Evolutionary conservation across 2,113 vertebrate genomes (phyloP).

Genomic region (Nyctibius bracteatus): DNA sequence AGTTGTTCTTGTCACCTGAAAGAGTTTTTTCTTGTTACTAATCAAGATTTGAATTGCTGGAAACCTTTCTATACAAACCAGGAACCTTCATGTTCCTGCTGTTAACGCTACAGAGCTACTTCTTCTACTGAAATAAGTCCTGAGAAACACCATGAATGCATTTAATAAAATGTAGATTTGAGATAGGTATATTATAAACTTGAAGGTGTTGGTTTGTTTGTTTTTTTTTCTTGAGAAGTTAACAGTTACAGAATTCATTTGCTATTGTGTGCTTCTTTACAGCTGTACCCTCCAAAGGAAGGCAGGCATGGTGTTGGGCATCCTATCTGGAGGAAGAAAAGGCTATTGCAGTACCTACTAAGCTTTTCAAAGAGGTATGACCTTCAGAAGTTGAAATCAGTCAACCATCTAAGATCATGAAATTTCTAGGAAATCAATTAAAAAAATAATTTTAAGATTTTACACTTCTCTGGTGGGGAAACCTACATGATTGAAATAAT

Average conservation of each 20-base stretch:
- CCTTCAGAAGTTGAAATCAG: background rate
- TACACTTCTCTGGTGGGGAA: background rate
- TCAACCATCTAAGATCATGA: background rate
- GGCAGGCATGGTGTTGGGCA: conserved; percentile 94
- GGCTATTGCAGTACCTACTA: conserved; percentile 85
- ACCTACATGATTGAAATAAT: background rate
- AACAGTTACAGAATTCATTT: background rate
- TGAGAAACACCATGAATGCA: background rate
- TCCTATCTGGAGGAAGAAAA: conserved; percentile 94
- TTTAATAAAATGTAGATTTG: background rate
- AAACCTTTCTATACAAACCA: background rate
- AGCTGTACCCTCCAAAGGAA: conserved; percentile 81
- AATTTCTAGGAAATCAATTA: background rate
- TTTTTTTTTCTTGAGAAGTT: background rate
- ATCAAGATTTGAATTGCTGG: background rate
- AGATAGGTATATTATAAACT: background rate
- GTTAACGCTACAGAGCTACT: background rate
- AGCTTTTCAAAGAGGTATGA: conserved; percentile 94
- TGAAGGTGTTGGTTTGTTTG: background rate
- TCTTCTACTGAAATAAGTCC: background rate
- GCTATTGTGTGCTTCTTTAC: conserved; percentile 18
- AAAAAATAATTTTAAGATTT: background rate
- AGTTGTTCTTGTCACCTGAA: background rate
- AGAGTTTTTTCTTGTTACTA: background rate
- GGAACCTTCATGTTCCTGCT: background rate